Conservation (phyloP, 2,797 vertebrate species). For the Clarias fuscus region DNA sequence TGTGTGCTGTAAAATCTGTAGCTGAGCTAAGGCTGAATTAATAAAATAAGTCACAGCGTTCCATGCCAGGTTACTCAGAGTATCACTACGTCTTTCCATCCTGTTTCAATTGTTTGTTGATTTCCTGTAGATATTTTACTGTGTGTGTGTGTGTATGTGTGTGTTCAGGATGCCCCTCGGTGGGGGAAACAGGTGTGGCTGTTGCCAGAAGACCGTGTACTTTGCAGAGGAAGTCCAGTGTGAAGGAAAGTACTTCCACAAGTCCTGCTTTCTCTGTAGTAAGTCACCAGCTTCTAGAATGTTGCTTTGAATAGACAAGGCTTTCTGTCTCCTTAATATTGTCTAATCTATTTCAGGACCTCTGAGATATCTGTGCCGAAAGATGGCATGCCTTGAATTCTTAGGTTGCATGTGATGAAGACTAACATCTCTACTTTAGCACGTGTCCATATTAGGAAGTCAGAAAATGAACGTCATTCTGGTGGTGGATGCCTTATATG, state of each 20-base stretch:
- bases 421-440: conserved; percentile 52
- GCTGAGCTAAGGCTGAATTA: neutral
- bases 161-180: conserved; percentile 90
- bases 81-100: neutral
- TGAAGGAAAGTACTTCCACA: conserved; percentile 94
- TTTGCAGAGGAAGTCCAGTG: conserved; percentile 97
- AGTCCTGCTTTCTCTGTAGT: conserved; percentile 97
- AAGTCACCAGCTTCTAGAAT: conserved; percentile 69
- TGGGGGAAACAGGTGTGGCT: conserved; percentile 93
- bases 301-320: neutral
- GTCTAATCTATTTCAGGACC: conserved; percentile 25
- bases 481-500: conserved; percentile 68
- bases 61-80: neutral
- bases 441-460: conserved; percentile 71
- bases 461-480: conserved; percentile 60
- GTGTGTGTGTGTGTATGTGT: neutral
- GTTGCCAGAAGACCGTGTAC: conserved; percentile 92
- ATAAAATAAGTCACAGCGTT: neutral
- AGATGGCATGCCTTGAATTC: conserved; percentile 24
- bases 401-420: conserved; percentile 30
- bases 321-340: neutral
- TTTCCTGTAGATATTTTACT: neutral
- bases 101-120: neutral
- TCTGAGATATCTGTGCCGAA: neutral
- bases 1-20: neutral